Evolutionary conservation across 1,140 invertebrate species (phyloP).

Genomic region (Drosophila paulistorum): DNA sequence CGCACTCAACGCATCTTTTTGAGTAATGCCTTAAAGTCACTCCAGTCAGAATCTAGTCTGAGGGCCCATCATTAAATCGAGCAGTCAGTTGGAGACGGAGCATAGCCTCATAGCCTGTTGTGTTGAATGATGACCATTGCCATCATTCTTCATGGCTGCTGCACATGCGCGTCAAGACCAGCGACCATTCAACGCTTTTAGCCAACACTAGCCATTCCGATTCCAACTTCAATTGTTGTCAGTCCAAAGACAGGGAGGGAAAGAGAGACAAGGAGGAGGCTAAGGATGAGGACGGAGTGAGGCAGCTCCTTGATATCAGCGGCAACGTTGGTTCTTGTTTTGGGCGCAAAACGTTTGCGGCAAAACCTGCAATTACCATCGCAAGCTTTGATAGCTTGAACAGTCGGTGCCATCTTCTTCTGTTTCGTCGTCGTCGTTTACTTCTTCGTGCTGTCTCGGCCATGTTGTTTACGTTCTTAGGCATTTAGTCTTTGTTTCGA

Average conservation of each 20-base stretch:
- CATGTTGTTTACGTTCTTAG: conserved; percentile 62
- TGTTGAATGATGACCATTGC: conserved; percentile 63
- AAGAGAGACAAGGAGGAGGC: conserved; percentile 4
- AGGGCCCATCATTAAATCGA: conserved; percentile 69
- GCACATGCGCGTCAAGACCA: conserved; percentile 68
- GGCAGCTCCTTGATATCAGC: conserved; percentile 60
- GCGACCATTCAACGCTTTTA: conserved; percentile 63
- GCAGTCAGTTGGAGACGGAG: conserved; percentile 56
- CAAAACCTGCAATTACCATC: conserved; percentile 82
- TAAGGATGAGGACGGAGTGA: conserved; percentile 29
- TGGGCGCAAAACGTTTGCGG: conserved; percentile 80
- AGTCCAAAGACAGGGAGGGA: background rate
- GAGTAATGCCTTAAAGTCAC: conserved; percentile 35
- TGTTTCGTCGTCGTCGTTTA: background rate
- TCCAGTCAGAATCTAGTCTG: background rate
- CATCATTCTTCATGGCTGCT: conserved; percentile 47
- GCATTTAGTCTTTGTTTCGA: conserved; percentile 80
- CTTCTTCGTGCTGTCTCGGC: conserved; percentile 14
- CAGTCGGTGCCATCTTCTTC: conserved; percentile 9
- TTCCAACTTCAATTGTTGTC: conserved; percentile 14
- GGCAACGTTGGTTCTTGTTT: conserved; percentile 38
- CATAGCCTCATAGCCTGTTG: too few species aligned
- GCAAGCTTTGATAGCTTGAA: conserved; percentile 77
- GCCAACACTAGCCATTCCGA: conserved; percentile 4
- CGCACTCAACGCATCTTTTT: conserved; percentile 22